Evolutionary conservation across 2,797 vertebrate genomes (phyloP).

Genomic region (Anguilla pacifica): DNA sequence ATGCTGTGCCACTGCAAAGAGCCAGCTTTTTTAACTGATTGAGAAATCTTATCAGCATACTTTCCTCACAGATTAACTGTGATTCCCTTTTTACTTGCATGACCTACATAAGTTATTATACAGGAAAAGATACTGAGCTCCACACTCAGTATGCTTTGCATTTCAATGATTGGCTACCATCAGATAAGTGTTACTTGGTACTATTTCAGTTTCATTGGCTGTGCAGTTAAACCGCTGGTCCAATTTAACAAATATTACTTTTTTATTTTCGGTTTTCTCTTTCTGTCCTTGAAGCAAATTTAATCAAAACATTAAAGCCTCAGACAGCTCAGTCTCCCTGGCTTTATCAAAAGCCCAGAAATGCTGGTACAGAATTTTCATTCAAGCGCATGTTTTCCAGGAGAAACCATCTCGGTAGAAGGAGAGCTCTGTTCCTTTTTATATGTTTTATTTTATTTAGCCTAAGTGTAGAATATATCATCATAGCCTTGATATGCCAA

Average conservation of each 20-base stretch:
- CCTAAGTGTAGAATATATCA: not conserved
- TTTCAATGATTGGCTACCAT: not conserved
- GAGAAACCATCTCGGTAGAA: not conserved
- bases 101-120: not conserved
- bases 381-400: not conserved
- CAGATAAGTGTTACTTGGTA: not conserved
- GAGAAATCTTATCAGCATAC: not conserved
- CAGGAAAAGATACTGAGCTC: not conserved
- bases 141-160: not conserved
- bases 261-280: slow-evolving; percentile 9
- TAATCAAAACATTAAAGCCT: slow-evolving; percentile 20
- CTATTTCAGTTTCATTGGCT: not conserved
- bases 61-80: not conserved
- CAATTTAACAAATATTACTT: not conserved
- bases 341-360: slow-evolving; percentile 8
- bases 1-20: not conserved
- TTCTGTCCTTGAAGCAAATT: not conserved
- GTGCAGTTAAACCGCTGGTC: not conserved
- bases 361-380: not conserved
- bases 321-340: not conserved
- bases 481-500: not conserved
- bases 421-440: not conserved
- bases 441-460: not conserved
- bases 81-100: not conserved
- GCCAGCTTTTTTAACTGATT: not conserved